Evolutionary conservation across 2,888 invertebrate genomes (phyloP), one percentile per base, ranked within the genome.

Genomic region (Meiosimyza platycephala): DNA sequence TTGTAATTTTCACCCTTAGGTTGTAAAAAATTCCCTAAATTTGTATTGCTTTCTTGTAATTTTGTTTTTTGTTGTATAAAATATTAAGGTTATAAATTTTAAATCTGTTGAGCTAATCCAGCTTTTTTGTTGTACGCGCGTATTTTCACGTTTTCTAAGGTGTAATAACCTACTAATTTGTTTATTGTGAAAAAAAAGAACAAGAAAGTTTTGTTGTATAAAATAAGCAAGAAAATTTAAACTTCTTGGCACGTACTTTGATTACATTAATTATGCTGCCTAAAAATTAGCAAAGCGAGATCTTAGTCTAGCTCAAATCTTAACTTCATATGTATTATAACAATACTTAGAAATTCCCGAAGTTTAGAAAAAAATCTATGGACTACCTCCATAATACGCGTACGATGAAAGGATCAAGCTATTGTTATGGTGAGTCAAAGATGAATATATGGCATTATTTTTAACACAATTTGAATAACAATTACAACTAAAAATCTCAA

Each of bases 241-340:
- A 73, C 54, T 74, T 69, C 51, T 64, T 67, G 62, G 76, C 82
- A 83, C 82, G 81, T 83, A 78, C 78, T 79, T 74, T 81, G 81
- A 84, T 85, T 84, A 80, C 85, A 84, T 85, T 84, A 85, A 85
- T 84, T 84, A 84, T 84, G 40, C 9, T 84, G 84, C 79, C 79
- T 80, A 79, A 79, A 81, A 81, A 79, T 79, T 80, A 28, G 28
- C 28, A 28, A 28, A 28, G 28, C 3, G 28, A 28, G 28, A 28
- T 28, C 28, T 3, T 28, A 4, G 28, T 28, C 28, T 28, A 3
- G 28, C 28, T 28, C 28, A 28, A 28, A 28, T 28, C 9, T 1
- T 40, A 40, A 40, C 40, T 40, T 40, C 28, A 28, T 4, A 28
- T 28, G 28, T 28, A 28, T 28, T 28, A 28, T 28, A 28, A 28